Base-by-base conservation (phyloP, 1,140 invertebrate genomes). In the Anastatus disparis region DNA sequence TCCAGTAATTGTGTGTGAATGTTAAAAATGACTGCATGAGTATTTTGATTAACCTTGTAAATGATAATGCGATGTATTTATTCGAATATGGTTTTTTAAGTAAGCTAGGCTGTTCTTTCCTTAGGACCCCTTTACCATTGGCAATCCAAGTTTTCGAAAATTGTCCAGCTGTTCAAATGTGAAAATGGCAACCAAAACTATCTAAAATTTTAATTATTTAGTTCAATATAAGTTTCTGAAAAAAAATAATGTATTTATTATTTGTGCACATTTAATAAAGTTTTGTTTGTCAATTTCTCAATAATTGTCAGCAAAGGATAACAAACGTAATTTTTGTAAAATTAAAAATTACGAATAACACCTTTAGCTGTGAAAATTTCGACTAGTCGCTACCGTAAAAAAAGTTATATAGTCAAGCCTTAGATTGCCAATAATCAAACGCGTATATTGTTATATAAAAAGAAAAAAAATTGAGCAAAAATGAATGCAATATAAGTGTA, bases 371-470 rank as follows among this genome's bases (percentile, higher is more conserved):
- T 62, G 59, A 48, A 48, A 27, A 62, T 56, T 50, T 62, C 38
- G 66, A 69, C 66, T 69, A 69, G 66, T 69, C 66, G 56, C 46
- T 42, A n/a, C 15, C 20, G 29, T n/a, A 44, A 56, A 48, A 53
- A 17, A 6, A 35, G 10, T 40, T 40, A 27, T 8, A 35, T 53
- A 65, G 48, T 65, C 48, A 35, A 65, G 31, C 7, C 62, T 65
- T 42, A 12, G 55, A 59, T 59, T 68, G 55, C 55, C 31, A 65
- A 53, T 53, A 65, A 53, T n/a, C 10, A 55, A 58, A 35, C 52
- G n/a, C 13, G 20, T n/a, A 15, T 52, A n/a, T n/a, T n/a, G n/a
- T n/a, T n/a, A n/a, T n/a, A n/a, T n/a, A n/a, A n/a, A n/a, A n/a
- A n/a, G n/a, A n/a, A n/a, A n/a, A n/a, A n/a, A n/a, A n/a, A n/a